Percentiles rank a stretch among this genome's conserved stretches.
phyloP scores from a whole-genome alignment of 2,888 invertebrate genomes.

The Panzeria rudis region DNA sequence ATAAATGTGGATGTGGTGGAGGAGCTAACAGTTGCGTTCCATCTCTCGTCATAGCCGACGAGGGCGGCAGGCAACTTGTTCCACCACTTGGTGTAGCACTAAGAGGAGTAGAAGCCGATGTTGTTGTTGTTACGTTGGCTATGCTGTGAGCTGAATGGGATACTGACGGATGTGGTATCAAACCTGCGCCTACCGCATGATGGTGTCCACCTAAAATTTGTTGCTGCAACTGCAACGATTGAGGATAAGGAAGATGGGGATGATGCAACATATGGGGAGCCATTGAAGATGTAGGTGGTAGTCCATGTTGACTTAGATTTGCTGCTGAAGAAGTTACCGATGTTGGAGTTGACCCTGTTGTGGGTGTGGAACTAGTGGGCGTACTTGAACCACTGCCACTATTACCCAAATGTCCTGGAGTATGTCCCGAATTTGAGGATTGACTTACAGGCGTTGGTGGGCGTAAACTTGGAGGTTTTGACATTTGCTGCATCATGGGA shows the following conservation, averaged over 20 bases:
- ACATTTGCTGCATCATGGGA: constrained; percentile 75
- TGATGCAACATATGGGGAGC: constrained; percentile 73
- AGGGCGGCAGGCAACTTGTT: constrained; percentile 68
- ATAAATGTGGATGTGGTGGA: constrained; percentile 76
- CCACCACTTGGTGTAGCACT: constrained; percentile 65
- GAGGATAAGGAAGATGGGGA: constrained; percentile 74
- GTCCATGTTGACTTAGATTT: constrained; percentile 71
- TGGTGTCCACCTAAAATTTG: constrained; percentile 62
- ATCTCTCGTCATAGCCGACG: constrained; percentile 72
- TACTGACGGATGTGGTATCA: constrained; percentile 58
- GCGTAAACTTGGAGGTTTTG: constrained; percentile 61
- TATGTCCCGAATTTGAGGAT: constrained; percentile 71
- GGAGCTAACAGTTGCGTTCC: constrained; percentile 77
- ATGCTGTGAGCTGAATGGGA: constrained; percentile 69
- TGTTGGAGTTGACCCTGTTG: constrained; percentile 71
- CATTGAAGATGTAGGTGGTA: constrained; percentile 61
- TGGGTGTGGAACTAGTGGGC: constrained; percentile 66
- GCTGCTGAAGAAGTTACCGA: constrained; percentile 73
- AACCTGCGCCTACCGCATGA: constrained; percentile 32
- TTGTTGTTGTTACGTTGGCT: constrained; percentile 66
- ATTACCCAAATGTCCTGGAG: constrained; percentile 42
- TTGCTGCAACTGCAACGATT: constrained; percentile 66
- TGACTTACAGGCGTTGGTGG: constrained; percentile 73
- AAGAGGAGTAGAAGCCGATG: constrained; percentile 59
- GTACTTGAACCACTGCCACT: constrained; percentile 73